Evolutionary conservation across 1,140 invertebrate species (phyloP), one percentile per base, ranked within the genome.

Genomic region (Cryptotermes secundus): DNA sequence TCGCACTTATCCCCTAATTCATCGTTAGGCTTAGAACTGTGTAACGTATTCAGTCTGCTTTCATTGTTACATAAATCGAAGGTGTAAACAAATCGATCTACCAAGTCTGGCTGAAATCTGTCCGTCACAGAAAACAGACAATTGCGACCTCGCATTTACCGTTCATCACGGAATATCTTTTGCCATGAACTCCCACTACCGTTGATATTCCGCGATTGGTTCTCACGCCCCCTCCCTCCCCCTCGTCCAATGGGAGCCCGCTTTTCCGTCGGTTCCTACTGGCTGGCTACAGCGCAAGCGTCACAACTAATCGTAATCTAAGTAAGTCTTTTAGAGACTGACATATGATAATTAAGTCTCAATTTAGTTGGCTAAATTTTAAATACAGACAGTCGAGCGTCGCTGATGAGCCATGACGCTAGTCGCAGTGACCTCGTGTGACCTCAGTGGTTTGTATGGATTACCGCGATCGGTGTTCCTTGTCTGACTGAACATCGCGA

Each of bases 301-400:
- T 49, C 45, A 10, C 59, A 31, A 10, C 59, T 72, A 72, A 31
- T 49, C 16, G 45, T 49, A 49, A 49, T 49, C 45, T 49, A 49
- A 49, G 22, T 72, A 6, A 31, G 59, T 19, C 45, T 49, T 22
- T 3, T 49, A 49, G 6, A 49, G 10, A 22, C 16, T 31, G 59
- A 72, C 59, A 31, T 72, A 72, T 31, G 59, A n/a, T 72, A 72
- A 72, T 72, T 72, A 72, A 49, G 45, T 49, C 45, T 49, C 45
- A 49, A 49, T 49, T 49, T 49, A 19, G 45, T 49, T 49, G 45
- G 45, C 45, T 49, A 49, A 49, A 49, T 49, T 49, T 49, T 49
- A 49, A 49, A 72, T 72, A 31, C 26, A n/a, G n/a, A n/a, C 59
- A 72, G 59, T 72, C 59, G 59, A 31, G 59, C 26, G 59, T 72